Base-by-base conservation (phyloP, 2,888 invertebrate genomes). In the Melieria crassipennis region DNA sequence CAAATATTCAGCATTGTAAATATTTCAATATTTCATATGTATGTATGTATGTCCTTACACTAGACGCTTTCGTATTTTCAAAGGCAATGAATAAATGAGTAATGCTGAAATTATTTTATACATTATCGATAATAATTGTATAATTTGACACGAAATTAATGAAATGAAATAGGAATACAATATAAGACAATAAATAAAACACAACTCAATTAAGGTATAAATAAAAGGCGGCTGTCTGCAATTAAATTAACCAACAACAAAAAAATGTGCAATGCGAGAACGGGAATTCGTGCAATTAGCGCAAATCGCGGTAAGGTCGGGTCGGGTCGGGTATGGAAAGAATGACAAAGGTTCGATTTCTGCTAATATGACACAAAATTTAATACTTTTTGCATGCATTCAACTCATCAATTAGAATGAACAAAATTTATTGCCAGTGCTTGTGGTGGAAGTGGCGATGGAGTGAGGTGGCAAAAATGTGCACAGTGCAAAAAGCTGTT, bases 321-420 rank as follows among this genome's bases (percentile, higher is more conserved):
- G 30, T 30, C 3, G 30, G 30, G 30, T 30, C 30, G 30, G 64
- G 62, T 65, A 62, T 61, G 30, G 61, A 61, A 64, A 69, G 45
- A 58, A 52, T 43, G 16, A 62, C 16, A 65, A 57, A 57, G 46
- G 70, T 58, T 74, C 71, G 77, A 71, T 76, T 73, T 74, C 75
- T 73, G 75, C 48, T 76, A 82, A 83, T 85, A 85, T 85, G 85
- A 85, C 85, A 85, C 85, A 85, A 83, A 83, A 84, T 80, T 82
- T 84, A 83, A 83, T 85, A 84, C 83, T 83, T 83, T 79, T 80
- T 69, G 70, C 65, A 56, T 65, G 65, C 64, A 69, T 43, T 58
- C 42, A 69, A 58, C 50, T 58, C 47, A 47, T 52, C n/a, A 71
- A 71, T 75, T 30, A 30, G 30, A 30, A 30, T 30, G 30, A 30